phyloP scores from a whole-genome alignment of 2,888 invertebrate species.

The Agrotis segetum region DNA sequence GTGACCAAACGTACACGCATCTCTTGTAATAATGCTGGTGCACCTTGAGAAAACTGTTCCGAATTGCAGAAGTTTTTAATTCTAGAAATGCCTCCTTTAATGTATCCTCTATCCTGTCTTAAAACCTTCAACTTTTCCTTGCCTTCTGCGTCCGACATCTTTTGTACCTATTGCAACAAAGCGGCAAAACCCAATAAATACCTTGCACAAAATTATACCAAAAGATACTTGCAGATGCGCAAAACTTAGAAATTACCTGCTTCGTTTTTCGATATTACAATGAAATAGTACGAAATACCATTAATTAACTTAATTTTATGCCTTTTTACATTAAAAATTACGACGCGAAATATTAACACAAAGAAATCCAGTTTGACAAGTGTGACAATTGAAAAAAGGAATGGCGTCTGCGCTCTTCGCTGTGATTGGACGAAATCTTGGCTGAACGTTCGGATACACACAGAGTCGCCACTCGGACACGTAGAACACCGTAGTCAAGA shows the following conservation, averaged over 20 bases:
- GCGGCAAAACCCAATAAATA: neutral
- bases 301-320: neutral
- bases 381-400: neutral
- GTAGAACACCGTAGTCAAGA: neutral
- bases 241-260: slow-evolving; percentile 3
- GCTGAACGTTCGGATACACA: slow-evolving; percentile 2
- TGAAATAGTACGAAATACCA: neutral
- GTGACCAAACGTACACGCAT: too few relatives aligned
- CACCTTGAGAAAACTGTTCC: too few relatives aligned
- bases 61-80: too few relatives aligned
- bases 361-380: neutral
- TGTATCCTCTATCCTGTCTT: slow-evolving; percentile 3
- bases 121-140: slow-evolving; percentile 1
- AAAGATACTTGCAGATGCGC: neutral
- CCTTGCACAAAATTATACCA: slow-evolving; percentile 3
- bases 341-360: neutral
- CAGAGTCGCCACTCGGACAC: neutral
- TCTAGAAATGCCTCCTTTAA: neutral
- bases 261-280: neutral
- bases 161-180: neutral
- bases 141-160: slow-evolving; percentile 1
- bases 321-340: neutral
- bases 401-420: neutral
- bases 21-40: too few relatives aligned
- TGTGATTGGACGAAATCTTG: neutral